Conservation (phyloP, 2,797 vertebrate genomes). For the Dromococcyx pavoninus region DNA sequence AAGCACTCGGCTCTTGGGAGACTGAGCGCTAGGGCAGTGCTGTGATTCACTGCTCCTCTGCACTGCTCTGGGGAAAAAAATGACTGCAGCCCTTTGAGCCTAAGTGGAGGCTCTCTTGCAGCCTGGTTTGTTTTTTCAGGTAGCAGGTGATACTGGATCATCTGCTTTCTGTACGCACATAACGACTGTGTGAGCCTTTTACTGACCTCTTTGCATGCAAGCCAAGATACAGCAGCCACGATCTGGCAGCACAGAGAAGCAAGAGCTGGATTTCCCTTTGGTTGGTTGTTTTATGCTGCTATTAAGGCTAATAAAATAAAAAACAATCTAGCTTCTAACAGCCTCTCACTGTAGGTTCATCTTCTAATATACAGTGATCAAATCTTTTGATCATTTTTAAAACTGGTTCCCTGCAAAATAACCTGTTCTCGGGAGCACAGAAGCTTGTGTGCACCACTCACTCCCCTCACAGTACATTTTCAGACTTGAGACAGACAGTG, state of each 20-base stretch:
- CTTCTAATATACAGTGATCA: background rate
- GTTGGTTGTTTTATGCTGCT: background rate
- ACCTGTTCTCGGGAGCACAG: background rate
- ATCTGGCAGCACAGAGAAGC: background rate
- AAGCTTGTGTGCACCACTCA: background rate
- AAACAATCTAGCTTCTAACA: background rate
- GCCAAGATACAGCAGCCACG: background rate
- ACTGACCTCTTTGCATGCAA: background rate
- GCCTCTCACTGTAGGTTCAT: too few species aligned
- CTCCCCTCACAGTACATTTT: background rate
- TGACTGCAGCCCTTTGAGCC: background rate
- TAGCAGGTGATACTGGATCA: background rate
- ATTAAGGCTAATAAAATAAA: background rate
- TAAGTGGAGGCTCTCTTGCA: background rate
- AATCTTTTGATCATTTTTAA: background rate
- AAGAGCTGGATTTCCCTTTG: background rate
- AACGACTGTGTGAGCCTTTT: background rate
- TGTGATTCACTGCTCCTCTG: background rate
- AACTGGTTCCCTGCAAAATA: background rate
- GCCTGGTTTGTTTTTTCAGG: background rate
- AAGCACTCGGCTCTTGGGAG: rapidly evolving
- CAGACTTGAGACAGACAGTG: background rate
- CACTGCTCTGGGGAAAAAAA: background rate
- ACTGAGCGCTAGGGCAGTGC: background rate
- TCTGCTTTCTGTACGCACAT: background rate